Evolutionary conservation across 2,113 vertebrate genomes (phyloP).

Genomic region (Ondatra zibethicus): DNA sequence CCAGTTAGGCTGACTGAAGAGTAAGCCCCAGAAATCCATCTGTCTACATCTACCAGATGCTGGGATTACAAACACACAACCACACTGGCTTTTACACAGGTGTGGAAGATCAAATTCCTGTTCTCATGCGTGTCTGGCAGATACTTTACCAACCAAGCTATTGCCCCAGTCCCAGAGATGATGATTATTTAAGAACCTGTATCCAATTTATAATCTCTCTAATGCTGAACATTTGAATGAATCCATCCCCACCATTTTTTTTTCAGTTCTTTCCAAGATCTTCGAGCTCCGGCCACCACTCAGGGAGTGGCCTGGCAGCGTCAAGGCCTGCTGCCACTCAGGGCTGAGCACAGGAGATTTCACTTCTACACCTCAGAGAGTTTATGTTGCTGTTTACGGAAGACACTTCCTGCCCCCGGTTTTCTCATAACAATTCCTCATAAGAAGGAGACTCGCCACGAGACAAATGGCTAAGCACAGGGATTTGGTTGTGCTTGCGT

Average conservation of each 20-base stretch:
- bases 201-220: background rate
- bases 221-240: background rate
- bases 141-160: background rate
- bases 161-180: background rate
- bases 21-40: background rate
- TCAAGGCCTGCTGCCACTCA: background rate
- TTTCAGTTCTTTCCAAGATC: background rate
- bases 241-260: background rate
- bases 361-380: constrained; percentile 58
- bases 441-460: constrained; percentile 28
- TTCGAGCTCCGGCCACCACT: background rate
- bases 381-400: constrained; percentile 52
- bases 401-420: background rate
- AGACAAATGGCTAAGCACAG: constrained; percentile 39
- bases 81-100: background rate
- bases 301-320: too few species aligned
- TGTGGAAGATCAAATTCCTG: background rate
- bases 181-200: background rate
- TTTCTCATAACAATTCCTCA: constrained; percentile 49
- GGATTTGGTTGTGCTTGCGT: constrained; percentile 45
- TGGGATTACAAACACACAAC: background rate
- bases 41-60: background rate
- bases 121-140: background rate
- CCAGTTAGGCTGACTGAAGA: background rate
- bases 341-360: background rate